Base-by-base conservation (phyloP, 1,140 invertebrate species). In the Sweltsa coloradensis region DNA sequence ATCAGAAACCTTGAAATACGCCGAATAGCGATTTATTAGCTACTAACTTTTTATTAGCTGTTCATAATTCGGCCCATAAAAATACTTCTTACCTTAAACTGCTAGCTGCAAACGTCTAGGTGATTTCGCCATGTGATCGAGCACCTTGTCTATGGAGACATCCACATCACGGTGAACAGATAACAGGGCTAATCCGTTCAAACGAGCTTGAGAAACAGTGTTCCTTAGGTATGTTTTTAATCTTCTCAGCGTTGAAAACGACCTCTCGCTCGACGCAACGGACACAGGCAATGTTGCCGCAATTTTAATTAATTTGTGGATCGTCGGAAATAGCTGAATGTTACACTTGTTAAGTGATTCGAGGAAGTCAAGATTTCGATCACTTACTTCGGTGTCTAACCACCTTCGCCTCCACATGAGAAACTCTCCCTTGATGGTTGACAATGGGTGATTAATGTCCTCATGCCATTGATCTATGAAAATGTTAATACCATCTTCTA, bases 181-280 rank as follows among this genome's bases (percentile, higher is more conserved):
- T 9, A 52, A 42, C 24, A 52, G 14, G 24, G 50, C 50, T 21
- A 52, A 6, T 14, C 49, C 41, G 40, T 52, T 52, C 27, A 52
- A 29, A n/a, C 45, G 7, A 34, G 19, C 13, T 23, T 50, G 11
- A 22, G 26, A 37, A 24, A 14, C 41, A 47, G 41, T 53, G 39
- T 19, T 51, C 24, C 31, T 45, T 9, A 52, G 34, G 37, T 52
- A 52, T 13, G 49, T 22, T 52, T 45, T 47, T 18, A 53, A 14
- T 39, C 51, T 52, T 21, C 37, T 3, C 18, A 52, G 50, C 13
- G 41, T 26, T 2, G 51, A 52, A 53, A 52, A 52, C 16, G 14
- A 49, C 19, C 51, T 44, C 18, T 47, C 43, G 13, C 16, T 31
- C 22, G 46, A 46, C 18, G 46, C 46, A 45, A 19, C 29, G 3